Percentiles rank a stretch among this genome's conserved stretches.
phyloP scores from a whole-genome alignment of 2,797 vertebrate genomes.

The Borostomias antarcticus region DNA sequence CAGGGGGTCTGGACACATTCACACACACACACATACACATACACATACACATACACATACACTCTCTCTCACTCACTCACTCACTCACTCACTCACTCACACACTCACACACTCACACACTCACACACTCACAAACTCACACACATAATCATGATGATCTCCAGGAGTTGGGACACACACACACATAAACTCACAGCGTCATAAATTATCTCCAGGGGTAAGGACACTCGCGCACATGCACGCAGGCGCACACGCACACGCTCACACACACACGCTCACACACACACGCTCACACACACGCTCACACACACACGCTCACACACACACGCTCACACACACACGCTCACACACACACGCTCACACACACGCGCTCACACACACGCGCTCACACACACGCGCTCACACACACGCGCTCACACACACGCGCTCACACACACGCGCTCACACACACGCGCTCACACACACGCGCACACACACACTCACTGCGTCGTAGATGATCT shows the following conservation, averaged over 20 bases:
- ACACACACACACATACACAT: not conserved
- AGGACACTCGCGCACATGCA: too few species aligned
- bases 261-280: too few species aligned
- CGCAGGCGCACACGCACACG: too few species aligned
- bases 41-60: constrained; percentile 5
- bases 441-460: constrained; percentile 43
- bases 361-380: too few species aligned
- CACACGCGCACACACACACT: constrained; percentile 59
- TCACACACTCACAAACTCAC: not conserved
- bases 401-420: too few species aligned
- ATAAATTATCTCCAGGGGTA: constrained; percentile 94
- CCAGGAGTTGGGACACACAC: not conserved
- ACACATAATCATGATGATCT: too few species aligned
- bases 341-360: too few species aligned
- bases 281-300: too few species aligned
- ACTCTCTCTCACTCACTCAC: not conserved
- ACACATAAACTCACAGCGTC: constrained; percentile 87
- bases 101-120: not conserved
- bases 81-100: not conserved
- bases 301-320: too few species aligned
- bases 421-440: constrained; percentile 43
- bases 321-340: too few species aligned
- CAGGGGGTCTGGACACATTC: not conserved
- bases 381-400: too few species aligned
- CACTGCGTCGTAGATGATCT: constrained; percentile 97